Evolutionary conservation across 1,140 invertebrate genomes (phyloP).

Genomic region (Bombyx mori): ASM3026992v2 NC_085110.1:9771501-9772000

Average conservation of each 20-base stretch:
- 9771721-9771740: constrained; percentile 9
- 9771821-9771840: no score
- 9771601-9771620: constrained; percentile 59
- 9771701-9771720: not conserved
- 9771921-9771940: no score
- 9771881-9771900: no score
- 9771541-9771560: constrained; percentile 32
- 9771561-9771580: constrained; percentile 19
- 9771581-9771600: constrained; percentile 33
- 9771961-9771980: no score
- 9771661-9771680: constrained; percentile 33
- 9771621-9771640: constrained; percentile 35
- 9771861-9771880: no score
- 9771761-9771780: no score
- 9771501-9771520: constrained; percentile 28
- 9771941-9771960: no score
- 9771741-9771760: not conserved
- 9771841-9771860: no score
- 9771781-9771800: no score
- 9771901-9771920: no score
- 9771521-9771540: constrained; percentile 26
- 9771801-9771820: no score
- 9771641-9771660: constrained; percentile 38
- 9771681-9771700: constrained; percentile 26
- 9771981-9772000: no score